Evolutionary conservation across 37 sponge, comb jelly and placozoan species (phyloP), one percentile per base, ranked within the genome.

Genomic region (Lycopodina hypogea): DNA sequence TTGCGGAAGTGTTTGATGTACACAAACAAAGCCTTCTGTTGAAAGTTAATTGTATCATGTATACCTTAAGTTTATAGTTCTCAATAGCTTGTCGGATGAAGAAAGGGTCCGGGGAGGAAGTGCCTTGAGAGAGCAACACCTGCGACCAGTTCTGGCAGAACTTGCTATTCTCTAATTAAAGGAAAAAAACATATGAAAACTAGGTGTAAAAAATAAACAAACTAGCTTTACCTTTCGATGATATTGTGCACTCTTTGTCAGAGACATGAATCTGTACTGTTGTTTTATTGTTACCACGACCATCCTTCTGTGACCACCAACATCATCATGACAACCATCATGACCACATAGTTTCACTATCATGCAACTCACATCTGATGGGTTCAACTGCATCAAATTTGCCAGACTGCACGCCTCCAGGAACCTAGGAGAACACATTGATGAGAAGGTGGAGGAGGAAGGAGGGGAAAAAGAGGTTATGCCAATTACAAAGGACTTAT

Each of bases 31-130:
- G n/a, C n/a, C n/a, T n/a, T n/a, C n/a, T n/a, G n/a, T n/a, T n/a
- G n/a, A n/a, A n/a, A n/a, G n/a, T n/a, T n/a, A n/a, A n/a, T n/a
- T n/a, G n/a, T n/a, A n/a, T n/a, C n/a, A n/a, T n/a, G n/a, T n/a
- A 28, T 53, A 88, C 88, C 74, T 88, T 88, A 3, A 88, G 72
- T 37, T 88, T 88, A 42, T 72, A 81, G 55, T 81, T 82, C 57
- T 88, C 88, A 14, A 88, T 53, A 37, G 83, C 88, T 45, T 88
- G 83, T 71, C 78, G 58, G 61, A 88, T 71, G 66, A 81, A 88
- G 78, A 88, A 88, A 60, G 88, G 83, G 57, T 88, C 88, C 34
- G 83, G 68, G 32, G 48, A 41, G 4, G 76, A 9, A 48, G 77
- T 72, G 3, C 87, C 87, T 59, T 87, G 81, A 29, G 80, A n/a